Evolutionary conservation across 2,888 invertebrate genomes (phyloP), one percentile per base, ranked within the genome.

Genomic region (Lepetodrilus schrolli): DNA sequence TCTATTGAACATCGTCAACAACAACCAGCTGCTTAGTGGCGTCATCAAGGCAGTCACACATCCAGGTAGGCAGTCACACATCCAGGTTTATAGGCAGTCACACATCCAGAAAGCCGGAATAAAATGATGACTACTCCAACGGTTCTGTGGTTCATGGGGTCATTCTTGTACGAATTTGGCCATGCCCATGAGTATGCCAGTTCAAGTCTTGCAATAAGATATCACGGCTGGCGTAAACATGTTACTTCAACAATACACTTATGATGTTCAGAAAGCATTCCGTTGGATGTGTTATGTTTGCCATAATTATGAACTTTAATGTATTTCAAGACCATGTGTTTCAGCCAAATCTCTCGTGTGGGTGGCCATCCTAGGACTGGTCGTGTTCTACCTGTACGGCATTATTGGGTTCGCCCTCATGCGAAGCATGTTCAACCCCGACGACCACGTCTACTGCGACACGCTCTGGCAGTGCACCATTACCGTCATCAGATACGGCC

Each of bases 21-120:
- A 89, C 81, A 90, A 90, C 81, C 90, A 90, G 78, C 83, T 90
- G 7, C 84, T 90, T 3, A 82, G 86, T 20, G 89, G 90, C 2
- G 90, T 90, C 74, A 91, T 90, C 66, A 88, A 90, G 74, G 90
- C 90, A 34, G 90, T 90, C 76, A 90, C 90, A n/a, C 88, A 89
- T 72, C 90, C 90, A 74, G 90, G 90, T 90, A 75, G 76, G 70
- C 58, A 3, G n/a, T 69, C 4, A 0, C 10, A 13, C 21, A 65
- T n/a, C n/a, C n/a, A n/a, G n/a, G n/a, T n/a, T n/a, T n/a, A n/a
- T n/a, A n/a, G n/a, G n/a, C n/a, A n/a, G n/a, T n/a, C n/a, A n/a
- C n/a, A n/a, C n/a, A n/a, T n/a, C n/a, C n/a, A n/a, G n/a, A n/a
- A n/a, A n/a, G n/a, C n/a, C n/a, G n/a, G n/a, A n/a, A n/a, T n/a